A percentile compares a stretch with the other conserved stretches of the same genome.
These are phyloP conservation scores for Acanthosepion esculentum DNA, from an alignment of 2,888 invertebrate species.

Conservation along the genomic window DNA sequence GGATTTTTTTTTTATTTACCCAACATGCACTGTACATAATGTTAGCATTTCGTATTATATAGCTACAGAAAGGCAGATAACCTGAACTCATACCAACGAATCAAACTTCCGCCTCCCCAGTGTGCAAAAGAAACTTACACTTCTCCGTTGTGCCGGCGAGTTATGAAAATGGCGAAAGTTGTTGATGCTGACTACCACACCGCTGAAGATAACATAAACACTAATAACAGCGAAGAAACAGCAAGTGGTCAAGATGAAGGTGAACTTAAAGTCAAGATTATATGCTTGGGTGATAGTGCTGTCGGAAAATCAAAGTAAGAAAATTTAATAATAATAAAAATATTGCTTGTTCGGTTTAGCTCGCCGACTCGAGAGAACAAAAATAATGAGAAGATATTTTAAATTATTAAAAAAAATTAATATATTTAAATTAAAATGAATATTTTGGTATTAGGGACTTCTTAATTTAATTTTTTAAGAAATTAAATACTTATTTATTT, in stretches of 20 bases:
- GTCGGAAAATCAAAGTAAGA: conserved; percentile 79
- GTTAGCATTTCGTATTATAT: not conserved
- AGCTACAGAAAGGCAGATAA: not conserved
- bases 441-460: not conserved
- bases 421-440: not conserved
- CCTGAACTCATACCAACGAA: not conserved
- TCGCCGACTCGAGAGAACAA: not conserved
- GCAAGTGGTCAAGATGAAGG: conserved; percentile 54
- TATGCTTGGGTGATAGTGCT: conserved; percentile 79
- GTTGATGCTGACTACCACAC: conserved; percentile 54
- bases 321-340: not conserved
- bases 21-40: too few relatives aligned
- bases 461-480: not conserved
- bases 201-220: conserved; percentile 19
- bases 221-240: not conserved
- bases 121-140: not conserved
- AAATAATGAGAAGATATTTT: not conserved
- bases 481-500: too few relatives aligned
- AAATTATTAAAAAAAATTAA: not conserved
- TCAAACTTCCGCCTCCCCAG: conserved; percentile 35
- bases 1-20: not conserved
- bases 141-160: not conserved
- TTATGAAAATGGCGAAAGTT: conserved; percentile 53
- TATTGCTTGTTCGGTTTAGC: not conserved
- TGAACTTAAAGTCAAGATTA: conserved; percentile 76